Evolutionary conservation across 2,113 vertebrate species (phyloP).

Genomic region (Hippocampus abdominalis): DNA sequence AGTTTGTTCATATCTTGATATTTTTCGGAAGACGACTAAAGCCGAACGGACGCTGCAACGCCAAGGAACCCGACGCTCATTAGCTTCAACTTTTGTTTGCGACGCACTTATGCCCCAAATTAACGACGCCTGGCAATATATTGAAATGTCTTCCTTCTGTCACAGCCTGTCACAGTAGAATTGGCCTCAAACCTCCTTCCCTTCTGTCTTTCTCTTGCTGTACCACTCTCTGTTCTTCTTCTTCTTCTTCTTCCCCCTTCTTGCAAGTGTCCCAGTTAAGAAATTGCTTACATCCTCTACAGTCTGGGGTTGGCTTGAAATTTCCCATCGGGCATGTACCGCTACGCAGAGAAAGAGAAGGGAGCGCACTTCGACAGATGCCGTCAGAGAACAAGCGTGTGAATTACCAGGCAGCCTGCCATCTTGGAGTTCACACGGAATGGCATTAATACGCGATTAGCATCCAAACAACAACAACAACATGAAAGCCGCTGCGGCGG

Average conservation of each 20-base stretch:
- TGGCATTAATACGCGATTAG: constrained; percentile 82
- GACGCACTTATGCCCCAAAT: constrained; percentile 45
- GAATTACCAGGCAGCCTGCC: constrained; percentile 81
- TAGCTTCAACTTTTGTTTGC: constrained; percentile 57
- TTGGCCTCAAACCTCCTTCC: constrained; percentile 60
- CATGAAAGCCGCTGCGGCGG: constrained; percentile 74
- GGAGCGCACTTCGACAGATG: constrained; percentile 79
- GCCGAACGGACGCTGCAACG: constrained; percentile 16
- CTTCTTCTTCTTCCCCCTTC: constrained; percentile 56
- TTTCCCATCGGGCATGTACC: constrained; percentile 82
- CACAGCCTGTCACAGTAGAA: constrained; percentile 62
- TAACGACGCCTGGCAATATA: constrained; percentile 50
- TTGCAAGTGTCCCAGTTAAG: constrained; percentile 78
- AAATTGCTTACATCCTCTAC: constrained; percentile 77
- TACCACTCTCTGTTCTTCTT: constrained; percentile 47
- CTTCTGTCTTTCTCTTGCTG: constrained; percentile 15
- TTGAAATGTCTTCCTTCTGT: constrained; percentile 52
- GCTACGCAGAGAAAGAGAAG: constrained; percentile 66
- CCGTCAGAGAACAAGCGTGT: constrained; percentile 83
- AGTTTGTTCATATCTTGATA: constrained; percentile 35
- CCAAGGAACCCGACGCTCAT: constrained; percentile 16
- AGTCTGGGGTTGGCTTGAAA: constrained; percentile 74
- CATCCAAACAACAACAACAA: constrained; percentile 83
- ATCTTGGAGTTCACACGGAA: constrained; percentile 81
- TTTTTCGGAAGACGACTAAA: constrained; percentile 27